Evolutionary conservation across 2,797 vertebrate species (phyloP).

Genomic region (Distichodus sexfasciatus): DNA sequence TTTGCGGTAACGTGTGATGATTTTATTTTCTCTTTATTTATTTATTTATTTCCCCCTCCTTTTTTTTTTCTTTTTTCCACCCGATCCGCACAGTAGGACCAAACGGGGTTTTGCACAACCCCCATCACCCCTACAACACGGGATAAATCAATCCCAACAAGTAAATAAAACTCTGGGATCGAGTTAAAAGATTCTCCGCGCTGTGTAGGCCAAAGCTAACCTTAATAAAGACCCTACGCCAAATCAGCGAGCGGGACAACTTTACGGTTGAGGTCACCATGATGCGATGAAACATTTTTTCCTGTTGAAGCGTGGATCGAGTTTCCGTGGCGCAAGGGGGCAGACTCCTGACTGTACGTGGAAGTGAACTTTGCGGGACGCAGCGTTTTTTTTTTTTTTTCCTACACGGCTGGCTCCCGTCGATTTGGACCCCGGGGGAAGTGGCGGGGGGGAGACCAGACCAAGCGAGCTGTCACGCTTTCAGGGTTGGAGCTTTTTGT

Average conservation of each 20-base stretch:
- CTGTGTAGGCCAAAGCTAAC: slow-evolving; percentile 28
- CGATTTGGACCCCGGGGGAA: no score
- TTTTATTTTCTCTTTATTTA: slow-evolving; percentile 66
- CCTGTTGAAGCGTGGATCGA: slow-evolving; percentile 56
- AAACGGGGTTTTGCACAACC: slow-evolving; percentile 13
- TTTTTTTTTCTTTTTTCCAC: slow-evolving; percentile 33
- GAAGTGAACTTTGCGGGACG: slow-evolving; percentile 62
- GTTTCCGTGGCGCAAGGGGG: slow-evolving; percentile 56
- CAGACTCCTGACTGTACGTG: slow-evolving; percentile 45
- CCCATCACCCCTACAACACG: no score
- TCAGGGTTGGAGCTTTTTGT: slow-evolving; percentile 28
- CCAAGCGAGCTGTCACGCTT: slow-evolving; percentile 44
- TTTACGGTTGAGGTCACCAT: slow-evolving; percentile 50
- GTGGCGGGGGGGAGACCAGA: slow-evolving; percentile 21
- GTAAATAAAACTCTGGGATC: slow-evolving; percentile 53
- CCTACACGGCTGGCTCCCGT: no score
- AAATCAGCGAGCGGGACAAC: slow-evolving; percentile 56
- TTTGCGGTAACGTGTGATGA: slow-evolving; percentile 90
- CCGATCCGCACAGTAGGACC: slow-evolving; percentile 49
- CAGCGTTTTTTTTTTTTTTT: slow-evolving; percentile 57
- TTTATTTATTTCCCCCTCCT: slow-evolving; percentile 39
- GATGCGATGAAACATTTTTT: slow-evolving; percentile 60
- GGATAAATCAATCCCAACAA: slow-evolving; percentile 61
- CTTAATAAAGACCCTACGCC: slow-evolving; percentile 60
- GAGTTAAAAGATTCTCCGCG: slow-evolving; percentile 15